Percentiles rank a stretch among this genome's conserved stretches.
Conservation (phyloP, 2,797 vertebrate species). For the Cercopithecus mitis region DNA sequence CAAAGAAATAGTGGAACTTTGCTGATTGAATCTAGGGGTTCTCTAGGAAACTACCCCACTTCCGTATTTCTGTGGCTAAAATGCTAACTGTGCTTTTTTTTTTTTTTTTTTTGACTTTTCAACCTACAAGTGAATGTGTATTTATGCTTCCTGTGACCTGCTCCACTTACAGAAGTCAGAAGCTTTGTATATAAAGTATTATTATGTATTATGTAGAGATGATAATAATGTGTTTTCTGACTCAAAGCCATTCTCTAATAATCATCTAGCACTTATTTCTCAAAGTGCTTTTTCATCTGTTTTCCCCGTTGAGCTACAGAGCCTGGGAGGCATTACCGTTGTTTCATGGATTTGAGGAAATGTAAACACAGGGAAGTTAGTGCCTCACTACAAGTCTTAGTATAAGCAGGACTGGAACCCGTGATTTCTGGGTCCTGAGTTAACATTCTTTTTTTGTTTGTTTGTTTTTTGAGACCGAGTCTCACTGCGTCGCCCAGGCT, state of each 20-base stretch:
- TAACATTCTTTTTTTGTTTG: neutral
- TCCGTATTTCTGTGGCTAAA: conserved; percentile 40
- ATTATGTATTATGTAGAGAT: neutral
- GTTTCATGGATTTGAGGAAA: neutral
- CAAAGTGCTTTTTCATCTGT: neutral
- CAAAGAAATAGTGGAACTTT: neutral
- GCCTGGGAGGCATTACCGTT: neutral
- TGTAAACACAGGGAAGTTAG: neutral
- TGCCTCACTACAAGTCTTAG: neutral
- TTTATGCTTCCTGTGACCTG: neutral
- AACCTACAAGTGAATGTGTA: neutral
- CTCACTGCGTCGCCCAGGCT: no score
- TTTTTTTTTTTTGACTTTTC: neutral
- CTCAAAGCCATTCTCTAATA: neutral
- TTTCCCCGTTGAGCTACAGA: neutral
- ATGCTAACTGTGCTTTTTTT: neutral
- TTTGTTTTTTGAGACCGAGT: no score
- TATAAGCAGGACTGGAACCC: neutral
- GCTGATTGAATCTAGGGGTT: neutral
- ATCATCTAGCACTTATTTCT: neutral
- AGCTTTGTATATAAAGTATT: neutral
- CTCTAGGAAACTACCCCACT: neutral
- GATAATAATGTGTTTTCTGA: neutral
- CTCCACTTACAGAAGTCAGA: neutral
- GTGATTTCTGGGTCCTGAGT: neutral